Percentiles rank a stretch among this genome's conserved stretches.
These are phyloP conservation scores for Oxyruncus cristatus DNA, from an alignment of 2,113 vertebrate genomes.

Conservation along the genomic window DNA sequence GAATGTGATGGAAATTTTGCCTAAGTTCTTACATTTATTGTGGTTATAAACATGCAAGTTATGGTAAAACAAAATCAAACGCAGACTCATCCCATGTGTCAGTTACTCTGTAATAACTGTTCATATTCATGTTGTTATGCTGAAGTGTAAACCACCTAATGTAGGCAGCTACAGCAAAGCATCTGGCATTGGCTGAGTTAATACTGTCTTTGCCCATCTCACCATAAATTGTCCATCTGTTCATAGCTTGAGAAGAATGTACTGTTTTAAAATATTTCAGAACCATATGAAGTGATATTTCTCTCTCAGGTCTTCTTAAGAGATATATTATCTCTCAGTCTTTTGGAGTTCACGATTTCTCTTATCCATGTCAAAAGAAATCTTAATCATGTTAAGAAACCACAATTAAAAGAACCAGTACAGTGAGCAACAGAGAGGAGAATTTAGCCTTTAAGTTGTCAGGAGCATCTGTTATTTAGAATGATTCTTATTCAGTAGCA, in stretches of 20 bases:
- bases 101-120: not conserved
- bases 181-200: not conserved
- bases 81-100: not conserved
- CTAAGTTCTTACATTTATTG: not conserved
- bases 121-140: not conserved
- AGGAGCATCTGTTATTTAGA: not conserved
- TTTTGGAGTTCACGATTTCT: not conserved
- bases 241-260: not conserved
- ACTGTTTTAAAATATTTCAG: not conserved
- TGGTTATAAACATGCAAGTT: not conserved
- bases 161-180: not conserved
- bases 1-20: not conserved
- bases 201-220: not conserved
- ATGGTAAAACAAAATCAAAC: not conserved
- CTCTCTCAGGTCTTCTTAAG: not conserved
- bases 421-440: not conserved
- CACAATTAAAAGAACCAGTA: not conserved
- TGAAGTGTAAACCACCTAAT: not conserved
- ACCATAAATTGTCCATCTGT: slow-evolving; percentile 7
- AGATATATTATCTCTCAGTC: not conserved
- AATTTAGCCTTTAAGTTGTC: not conserved
- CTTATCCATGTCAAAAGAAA: not conserved
- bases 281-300: not conserved
- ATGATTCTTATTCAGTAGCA: not conserved
- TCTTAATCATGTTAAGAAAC: not conserved